phyloP scores from a whole-genome alignment of 2,888 invertebrate species.

The Clostera curtula region DNA sequence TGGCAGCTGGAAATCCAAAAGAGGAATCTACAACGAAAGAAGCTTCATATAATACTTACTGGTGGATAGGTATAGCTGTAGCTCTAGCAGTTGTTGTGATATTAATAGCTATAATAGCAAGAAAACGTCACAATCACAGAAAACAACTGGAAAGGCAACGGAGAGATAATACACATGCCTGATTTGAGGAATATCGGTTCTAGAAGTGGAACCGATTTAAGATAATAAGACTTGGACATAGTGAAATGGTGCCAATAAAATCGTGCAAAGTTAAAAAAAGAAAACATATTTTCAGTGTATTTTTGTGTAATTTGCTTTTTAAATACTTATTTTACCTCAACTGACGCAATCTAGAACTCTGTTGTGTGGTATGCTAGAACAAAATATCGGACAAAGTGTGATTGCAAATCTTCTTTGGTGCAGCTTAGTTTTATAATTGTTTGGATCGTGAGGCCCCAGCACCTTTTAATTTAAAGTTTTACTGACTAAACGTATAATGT shows the following conservation, averaged over 20 bases:
- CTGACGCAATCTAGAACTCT: too few species aligned
- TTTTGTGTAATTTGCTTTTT: constrained; percentile 20
- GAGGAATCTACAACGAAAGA: constrained; percentile 42
- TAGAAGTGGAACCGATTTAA: constrained; percentile 53
- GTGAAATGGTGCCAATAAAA: constrained; percentile 53
- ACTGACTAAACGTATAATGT: too few species aligned
- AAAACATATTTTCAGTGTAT: constrained; percentile 22
- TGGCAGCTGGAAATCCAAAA: constrained; percentile 41
- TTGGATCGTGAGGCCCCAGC: too few species aligned
- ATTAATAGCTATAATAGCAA: constrained; percentile 60
- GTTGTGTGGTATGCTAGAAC: too few species aligned
- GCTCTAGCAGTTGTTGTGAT: constrained; percentile 53
- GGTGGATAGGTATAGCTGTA: constrained; percentile 69
- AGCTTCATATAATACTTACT: constrained; percentile 63
- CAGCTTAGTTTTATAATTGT: too few species aligned
- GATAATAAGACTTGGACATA: constrained; percentile 31
- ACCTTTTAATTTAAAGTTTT: too few species aligned
- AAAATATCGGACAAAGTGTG: too few species aligned
- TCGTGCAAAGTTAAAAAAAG: constrained; percentile 33
- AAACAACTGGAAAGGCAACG: constrained; percentile 65
- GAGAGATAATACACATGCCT: constrained; percentile 58
- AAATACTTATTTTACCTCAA: too few species aligned
- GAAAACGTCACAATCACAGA: constrained; percentile 67
- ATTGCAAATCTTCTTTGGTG: too few species aligned
- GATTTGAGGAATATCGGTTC: constrained; percentile 73